Evolutionary conservation across 2,888 invertebrate genomes (phyloP).

Genomic region (Thalpophila matura): DNA sequence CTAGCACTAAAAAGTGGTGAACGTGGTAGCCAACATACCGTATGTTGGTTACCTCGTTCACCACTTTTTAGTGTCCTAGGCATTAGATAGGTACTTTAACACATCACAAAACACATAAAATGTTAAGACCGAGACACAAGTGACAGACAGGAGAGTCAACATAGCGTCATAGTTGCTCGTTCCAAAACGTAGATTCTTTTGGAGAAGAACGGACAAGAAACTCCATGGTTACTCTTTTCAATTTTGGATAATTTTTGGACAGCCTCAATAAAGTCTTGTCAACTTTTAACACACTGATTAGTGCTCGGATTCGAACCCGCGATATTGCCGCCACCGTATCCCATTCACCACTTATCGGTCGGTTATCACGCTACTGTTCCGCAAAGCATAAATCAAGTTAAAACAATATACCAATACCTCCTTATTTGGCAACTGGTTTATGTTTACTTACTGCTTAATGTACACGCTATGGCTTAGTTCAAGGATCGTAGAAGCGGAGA

Average conservation of each 20-base stretch:
- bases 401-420: slow-evolving; percentile 26
- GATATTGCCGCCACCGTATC: slow-evolving; percentile 11
- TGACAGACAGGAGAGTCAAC: too few species aligned
- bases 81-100: too few species aligned
- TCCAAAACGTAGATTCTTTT: too few species aligned
- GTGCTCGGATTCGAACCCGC: slow-evolving; percentile 23
- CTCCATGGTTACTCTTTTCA: too few species aligned
- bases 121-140: too few species aligned
- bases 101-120: too few species aligned
- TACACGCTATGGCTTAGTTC: background rate
- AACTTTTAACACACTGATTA: slow-evolving; percentile 25
- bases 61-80: too few species aligned
- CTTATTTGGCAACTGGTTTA: slow-evolving; percentile 44
- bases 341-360: slow-evolving; percentile 29
- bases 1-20: too few species aligned
- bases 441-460: slow-evolving; percentile 30
- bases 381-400: slow-evolving; percentile 38
- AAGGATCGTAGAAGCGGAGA: slow-evolving; percentile 7
- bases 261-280: background rate
- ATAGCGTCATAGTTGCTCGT: too few species aligned
- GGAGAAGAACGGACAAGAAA: too few species aligned
- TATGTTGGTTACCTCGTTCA: too few species aligned
- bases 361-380: slow-evolving; percentile 35
- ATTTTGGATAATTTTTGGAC: background rate
- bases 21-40: too few species aligned